These are phyloP conservation scores for Cyanoderma ruficeps DNA, from an alignment of 2,113 vertebrate species.

Conservation along the genomic window DNA sequence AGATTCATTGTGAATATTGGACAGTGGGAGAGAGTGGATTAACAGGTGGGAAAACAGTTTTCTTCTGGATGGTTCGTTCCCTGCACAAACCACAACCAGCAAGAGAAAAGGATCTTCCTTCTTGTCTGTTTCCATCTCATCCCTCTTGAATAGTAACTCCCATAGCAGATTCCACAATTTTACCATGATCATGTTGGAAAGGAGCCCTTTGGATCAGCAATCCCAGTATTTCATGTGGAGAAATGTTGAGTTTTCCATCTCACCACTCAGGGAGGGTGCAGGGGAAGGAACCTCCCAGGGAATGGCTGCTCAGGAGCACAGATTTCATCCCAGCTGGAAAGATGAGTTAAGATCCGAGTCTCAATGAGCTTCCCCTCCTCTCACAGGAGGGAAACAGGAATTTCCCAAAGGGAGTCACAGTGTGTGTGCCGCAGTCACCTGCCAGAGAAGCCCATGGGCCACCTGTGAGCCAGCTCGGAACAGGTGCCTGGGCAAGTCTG, in stretches of 20 bases:
- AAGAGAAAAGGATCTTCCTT: not conserved
- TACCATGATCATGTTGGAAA: not conserved
- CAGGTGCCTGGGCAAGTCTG: not conserved
- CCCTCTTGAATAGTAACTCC: not conserved
- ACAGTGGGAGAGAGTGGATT: not conserved
- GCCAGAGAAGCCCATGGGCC: not conserved
- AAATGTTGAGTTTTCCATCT: not conserved
- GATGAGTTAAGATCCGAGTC: not conserved
- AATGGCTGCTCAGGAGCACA: not conserved
- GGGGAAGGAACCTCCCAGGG: not conserved
- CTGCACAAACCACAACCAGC: not conserved
- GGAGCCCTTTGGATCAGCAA: not conserved
- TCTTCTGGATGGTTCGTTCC: not conserved
- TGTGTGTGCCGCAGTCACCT: not conserved
- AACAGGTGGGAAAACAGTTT: not conserved
- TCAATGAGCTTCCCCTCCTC: not conserved
- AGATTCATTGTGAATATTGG: not conserved
- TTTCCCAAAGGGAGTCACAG: not conserved
- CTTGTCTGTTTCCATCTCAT: not conserved
- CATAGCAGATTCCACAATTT: not conserved
- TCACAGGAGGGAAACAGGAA: not conserved
- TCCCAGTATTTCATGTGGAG: not conserved
- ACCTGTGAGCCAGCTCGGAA: not conserved
- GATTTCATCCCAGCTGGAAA: not conserved
- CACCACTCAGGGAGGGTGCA: accelerated